Evolutionary conservation across 2,797 vertebrate species (phyloP).

Genomic region (Peromyscus eremicus): DNA sequence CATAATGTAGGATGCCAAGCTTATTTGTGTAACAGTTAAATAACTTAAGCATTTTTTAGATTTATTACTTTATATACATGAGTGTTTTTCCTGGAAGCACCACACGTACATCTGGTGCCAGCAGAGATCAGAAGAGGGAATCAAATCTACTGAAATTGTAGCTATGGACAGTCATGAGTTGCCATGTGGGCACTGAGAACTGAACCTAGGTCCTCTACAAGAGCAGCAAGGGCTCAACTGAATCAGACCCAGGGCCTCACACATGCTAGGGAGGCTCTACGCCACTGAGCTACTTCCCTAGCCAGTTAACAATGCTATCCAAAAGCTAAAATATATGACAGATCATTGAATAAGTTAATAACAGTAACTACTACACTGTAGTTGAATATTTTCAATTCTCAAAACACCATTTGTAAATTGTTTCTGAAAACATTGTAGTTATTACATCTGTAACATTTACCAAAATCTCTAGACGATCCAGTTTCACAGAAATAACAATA

Average conservation of each 20-base stretch:
- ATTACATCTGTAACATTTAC: background rate
- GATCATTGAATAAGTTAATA: conserved; percentile 39
- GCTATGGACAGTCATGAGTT: background rate
- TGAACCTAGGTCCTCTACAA: background rate
- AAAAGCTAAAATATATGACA: conserved; percentile 50
- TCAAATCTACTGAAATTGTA: background rate
- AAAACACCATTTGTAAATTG: conserved; percentile 27
- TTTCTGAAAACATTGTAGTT: background rate
- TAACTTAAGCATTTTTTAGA: background rate
- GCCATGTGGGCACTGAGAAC: background rate
- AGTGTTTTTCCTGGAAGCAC: background rate
- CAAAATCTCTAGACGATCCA: conserved; percentile 35
- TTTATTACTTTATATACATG: background rate
- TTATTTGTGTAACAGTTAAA: background rate
- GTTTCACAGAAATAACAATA: conserved; percentile 25
- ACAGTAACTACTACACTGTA: background rate
- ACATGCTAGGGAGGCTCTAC: background rate
- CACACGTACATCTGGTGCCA: background rate
- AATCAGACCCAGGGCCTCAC: background rate
- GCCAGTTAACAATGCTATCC: background rate
- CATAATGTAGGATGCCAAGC: background rate
- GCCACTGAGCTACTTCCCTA: background rate
- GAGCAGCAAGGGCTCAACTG: background rate
- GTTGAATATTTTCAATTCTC: conserved; percentile 53
- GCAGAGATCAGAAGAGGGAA: background rate